A percentile compares a stretch with the other conserved stretches of the same genome.
Evolutionary conservation across 1,140 invertebrate species (phyloP).

Genomic region (Dreissena rostriformis): DNA sequence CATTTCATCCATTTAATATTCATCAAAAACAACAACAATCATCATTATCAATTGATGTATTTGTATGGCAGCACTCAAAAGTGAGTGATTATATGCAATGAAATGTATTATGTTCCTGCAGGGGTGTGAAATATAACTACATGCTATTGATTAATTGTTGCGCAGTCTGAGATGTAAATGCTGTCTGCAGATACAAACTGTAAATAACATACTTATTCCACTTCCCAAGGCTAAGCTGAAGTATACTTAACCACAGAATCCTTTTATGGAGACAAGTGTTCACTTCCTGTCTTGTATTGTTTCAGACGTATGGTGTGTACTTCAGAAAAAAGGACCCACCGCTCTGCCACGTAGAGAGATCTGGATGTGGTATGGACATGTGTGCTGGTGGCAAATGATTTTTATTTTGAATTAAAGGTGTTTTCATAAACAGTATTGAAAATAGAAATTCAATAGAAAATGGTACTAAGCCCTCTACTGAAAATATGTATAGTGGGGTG

Average conservation of each 20-base stretch:
- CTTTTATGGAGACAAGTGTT: neutral
- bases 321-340: constrained; percentile 87
- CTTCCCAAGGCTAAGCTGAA: neutral
- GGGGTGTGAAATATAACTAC: too few species aligned
- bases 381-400: neutral
- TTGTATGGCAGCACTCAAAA: too few species aligned
- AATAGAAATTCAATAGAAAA: neutral
- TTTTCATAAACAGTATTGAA: neutral
- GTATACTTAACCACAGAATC: neutral
- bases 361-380: constrained; percentile 90
- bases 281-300: constrained; percentile 53
- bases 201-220: neutral
- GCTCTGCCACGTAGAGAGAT: constrained; percentile 94
- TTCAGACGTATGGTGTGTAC: constrained; percentile 92
- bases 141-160: neutral
- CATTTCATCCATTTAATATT: too few species aligned
- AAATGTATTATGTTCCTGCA: too few species aligned
- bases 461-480: too few species aligned
- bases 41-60: too few species aligned
- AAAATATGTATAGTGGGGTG: neutral
- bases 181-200: neutral
- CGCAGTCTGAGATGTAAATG: neutral
- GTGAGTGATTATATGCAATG: too few species aligned
- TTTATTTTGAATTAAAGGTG: neutral
- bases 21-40: too few species aligned